Base-by-base conservation (phyloP, 2,113 vertebrate genomes). In the Sander lucioperca region DNA sequence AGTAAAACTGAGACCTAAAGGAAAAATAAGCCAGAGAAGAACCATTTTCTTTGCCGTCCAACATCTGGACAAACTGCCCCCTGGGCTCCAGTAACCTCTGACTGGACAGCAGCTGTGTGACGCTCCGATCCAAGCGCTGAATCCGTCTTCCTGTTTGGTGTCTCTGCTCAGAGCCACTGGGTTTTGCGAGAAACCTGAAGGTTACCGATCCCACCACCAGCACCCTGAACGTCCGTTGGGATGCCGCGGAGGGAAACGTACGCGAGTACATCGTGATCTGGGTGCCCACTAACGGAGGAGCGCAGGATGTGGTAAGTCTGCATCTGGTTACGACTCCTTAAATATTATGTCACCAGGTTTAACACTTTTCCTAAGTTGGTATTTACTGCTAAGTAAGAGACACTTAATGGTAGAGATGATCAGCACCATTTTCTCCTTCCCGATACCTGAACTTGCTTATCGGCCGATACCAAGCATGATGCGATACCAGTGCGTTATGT, bases 191-290 rank as follows among this genome's bases (percentile, higher is more conserved):
- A 90, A 98, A 97, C 67, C 89, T 99, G 80, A 96, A 97, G 77
- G 96, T 99, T 19, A 97, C 95, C 13, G 97, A 99, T 83, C 98
- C 98, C 6, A 97, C 97, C n/a, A 96, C 97, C 89, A 98, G 97
- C 91, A 97, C 95, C 79, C 94, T 99, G 30, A 97, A 97, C 7
- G 96, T 98, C 6, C 96, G 97, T 78, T 99, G 98, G 98, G 97
- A 98, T 2, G 94, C 97, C 0, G 96, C 98, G 0, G 97, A 97
- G 8, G 98, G 97, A 14, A 97, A 92, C 4, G 98, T 99, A 0
- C 96, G 97, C 13, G 97, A 99, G 57, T 99, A 99, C 15, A 96
- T 96, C 2, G 78, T 99, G 62, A 95, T 95, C 80, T 99, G 97
- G 73, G 87, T 94, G 73, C 96, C 97, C 1, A 50, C 92, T 0